Conservation (phyloP, 2,113 vertebrate species). For the Amphiprion percula region DNA sequence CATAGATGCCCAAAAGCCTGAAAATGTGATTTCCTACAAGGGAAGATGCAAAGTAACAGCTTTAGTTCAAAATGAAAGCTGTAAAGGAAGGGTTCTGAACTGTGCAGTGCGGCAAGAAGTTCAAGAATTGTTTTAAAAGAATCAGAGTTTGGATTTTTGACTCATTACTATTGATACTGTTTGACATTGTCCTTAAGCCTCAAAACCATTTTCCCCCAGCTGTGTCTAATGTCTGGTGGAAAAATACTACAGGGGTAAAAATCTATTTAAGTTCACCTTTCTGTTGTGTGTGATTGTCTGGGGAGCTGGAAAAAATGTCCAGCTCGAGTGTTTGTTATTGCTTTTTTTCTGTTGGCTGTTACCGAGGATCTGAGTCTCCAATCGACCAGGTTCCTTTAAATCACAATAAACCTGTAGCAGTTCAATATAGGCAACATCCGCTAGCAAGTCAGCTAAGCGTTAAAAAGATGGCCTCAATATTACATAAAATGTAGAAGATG, state of each 20-base stretch:
- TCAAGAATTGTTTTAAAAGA: not conserved
- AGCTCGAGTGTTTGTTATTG: conserved; percentile 26
- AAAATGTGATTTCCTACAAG: not conserved
- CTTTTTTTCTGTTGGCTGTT: conserved; percentile 27
- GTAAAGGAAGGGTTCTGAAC: not conserved
- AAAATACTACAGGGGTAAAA: conserved; percentile 42
- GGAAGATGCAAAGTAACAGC: not conserved
- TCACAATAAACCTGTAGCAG: conserved; percentile 12
- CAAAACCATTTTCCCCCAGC: conserved; percentile 2
- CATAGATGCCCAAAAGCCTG: not conserved
- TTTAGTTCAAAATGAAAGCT: conserved; percentile 2
- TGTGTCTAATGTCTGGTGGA: conserved; percentile 18
- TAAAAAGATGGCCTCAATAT: conserved; percentile 20
- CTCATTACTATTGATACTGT: conserved; percentile 1
- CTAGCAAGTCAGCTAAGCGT: conserved; percentile 12
- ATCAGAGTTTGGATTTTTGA: not conserved
- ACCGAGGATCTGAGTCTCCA: conserved; percentile 21
- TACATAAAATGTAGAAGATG: conserved; percentile 3
- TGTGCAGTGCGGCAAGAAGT: not conserved
- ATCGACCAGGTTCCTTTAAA: conserved; percentile 33
- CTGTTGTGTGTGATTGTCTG: conserved; percentile 12
- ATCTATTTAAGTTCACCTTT: conserved; percentile 33
- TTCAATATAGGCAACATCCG: not conserved
- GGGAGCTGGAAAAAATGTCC: conserved; percentile 44
- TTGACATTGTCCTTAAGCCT: not conserved